Percentiles rank a stretch among this genome's conserved stretches.
Evolutionary conservation across 1,140 invertebrate genomes (phyloP).

Genomic region (Pogonomyrmex barbatus): DNA sequence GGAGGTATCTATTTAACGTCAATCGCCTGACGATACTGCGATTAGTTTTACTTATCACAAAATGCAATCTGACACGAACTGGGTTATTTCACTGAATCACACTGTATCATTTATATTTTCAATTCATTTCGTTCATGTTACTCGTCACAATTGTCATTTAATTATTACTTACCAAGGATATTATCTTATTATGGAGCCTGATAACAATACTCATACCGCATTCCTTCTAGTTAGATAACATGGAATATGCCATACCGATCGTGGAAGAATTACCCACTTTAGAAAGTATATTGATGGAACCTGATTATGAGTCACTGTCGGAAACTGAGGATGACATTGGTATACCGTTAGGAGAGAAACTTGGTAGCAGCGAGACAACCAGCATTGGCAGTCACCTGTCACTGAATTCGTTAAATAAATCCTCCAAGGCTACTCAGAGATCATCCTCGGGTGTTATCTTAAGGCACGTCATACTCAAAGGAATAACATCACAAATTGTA

Average conservation of each 20-base stretch:
- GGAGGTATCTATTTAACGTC: conserved; percentile 85
- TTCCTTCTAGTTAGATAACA: conserved; percentile 90
- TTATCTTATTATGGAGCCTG: conserved; percentile 5
- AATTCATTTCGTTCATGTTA: not conserved
- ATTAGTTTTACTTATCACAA: not conserved
- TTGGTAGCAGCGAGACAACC: conserved; percentile 83
- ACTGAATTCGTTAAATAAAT: conserved; percentile 83
- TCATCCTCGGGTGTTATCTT: conserved; percentile 90
- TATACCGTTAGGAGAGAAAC: conserved; percentile 77
- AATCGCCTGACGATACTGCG: not conserved
- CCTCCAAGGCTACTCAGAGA: conserved; percentile 82
- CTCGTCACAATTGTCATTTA: not conserved
- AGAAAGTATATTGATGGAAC: conserved; percentile 94
- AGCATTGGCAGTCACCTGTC: conserved; percentile 84
- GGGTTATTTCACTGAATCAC: conserved; percentile 1
- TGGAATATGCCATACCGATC: conserved; percentile 93
- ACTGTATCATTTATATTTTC: not conserved
- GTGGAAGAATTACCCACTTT: conserved; percentile 92
- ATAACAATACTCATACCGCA: conserved; percentile 45
- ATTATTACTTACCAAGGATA: not conserved
- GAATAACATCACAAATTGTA: conserved; percentile 94
- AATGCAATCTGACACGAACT: not conserved
- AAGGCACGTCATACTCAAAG: conserved; percentile 93
- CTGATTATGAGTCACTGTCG: conserved; percentile 88
- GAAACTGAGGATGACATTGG: conserved; percentile 87